Evolutionary conservation across 2,888 invertebrate genomes (phyloP), one percentile per base, ranked within the genome.

Genomic region (Diaphora mendica): DNA sequence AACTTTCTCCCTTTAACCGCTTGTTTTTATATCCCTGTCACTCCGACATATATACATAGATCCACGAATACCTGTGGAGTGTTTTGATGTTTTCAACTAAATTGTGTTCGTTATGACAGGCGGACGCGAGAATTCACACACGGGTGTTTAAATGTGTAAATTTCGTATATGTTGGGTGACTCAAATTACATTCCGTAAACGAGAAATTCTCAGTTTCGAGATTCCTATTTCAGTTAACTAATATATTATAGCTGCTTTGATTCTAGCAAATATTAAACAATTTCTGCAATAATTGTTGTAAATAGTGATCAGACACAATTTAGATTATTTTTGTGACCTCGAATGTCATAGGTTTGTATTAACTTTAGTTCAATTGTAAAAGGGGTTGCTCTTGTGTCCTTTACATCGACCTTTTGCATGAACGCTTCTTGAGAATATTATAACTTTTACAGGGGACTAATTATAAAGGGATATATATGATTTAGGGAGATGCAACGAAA

Each of bases 21-120:
- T 44, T 48, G 30, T 67, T 67, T 65, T 55, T 66, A 42, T 64
- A 39, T 66, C 70, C 44, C 67, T 70, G 30, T 86, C 81, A 77
- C 78, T 42, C 75, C 77, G 71, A 79, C 71, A 70, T 79, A 70
- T 79, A 48, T 70, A 23, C 65, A 72, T 67, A 62, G 26, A 62
- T 30, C 1, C 65, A 48, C 65, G 65, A 70, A 64, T 79, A 82
- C 82, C 82, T 82, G 80, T 76, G 55, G 82, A 75, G 65, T 77
- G 74, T 79, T 82, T 72, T 72, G 73, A 74, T 76, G 81, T 74
- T 74, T 75, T 35, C 64, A 72, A 71, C 72, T 73, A 74, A 68
- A 73, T 74, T 71, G 73, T 65, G 71, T 82, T 77, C 71, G 68
- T 76, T 79, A 82, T 74, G 68, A 67, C 64, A 67, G 26, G 62